Conservation (phyloP, 2,797 vertebrate species). For the Sebastes jordani region DNA sequence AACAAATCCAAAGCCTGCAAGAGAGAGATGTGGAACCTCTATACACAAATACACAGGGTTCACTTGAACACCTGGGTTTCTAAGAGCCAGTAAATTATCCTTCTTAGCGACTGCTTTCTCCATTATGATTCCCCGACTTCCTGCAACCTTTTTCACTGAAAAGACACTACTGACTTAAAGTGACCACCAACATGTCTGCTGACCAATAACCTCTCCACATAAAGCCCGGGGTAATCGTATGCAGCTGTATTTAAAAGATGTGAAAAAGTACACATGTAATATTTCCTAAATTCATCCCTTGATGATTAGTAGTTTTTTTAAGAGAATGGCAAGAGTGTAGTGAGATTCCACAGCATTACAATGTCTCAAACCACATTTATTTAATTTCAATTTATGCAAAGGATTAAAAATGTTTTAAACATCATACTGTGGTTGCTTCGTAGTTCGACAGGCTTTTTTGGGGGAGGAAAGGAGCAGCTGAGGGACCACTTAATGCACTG, state of each 20-base stretch:
- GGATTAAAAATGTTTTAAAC: constrained; percentile 67
- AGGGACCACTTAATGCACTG: constrained; percentile 72
- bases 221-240: neutral
- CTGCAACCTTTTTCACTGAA: constrained; percentile 33
- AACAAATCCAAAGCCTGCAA: constrained; percentile 43
- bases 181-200: neutral
- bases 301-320: neutral
- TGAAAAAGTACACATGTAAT: neutral
- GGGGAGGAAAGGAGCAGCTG: constrained; percentile 50
- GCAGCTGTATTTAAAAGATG: neutral
- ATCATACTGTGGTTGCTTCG: constrained; percentile 46
- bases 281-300: neutral
- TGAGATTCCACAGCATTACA: constrained; percentile 7
- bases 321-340: neutral
- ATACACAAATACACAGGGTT: constrained; percentile 18
- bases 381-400: constrained; percentile 38
- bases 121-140: constrained; percentile 49
- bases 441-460: constrained; percentile 50
- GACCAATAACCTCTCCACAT: constrained; percentile 4
- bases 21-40: constrained; percentile 9
- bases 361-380: constrained; percentile 22
- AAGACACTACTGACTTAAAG: constrained; percentile 31
- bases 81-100: constrained; percentile 16
- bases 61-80: constrained; percentile 42
- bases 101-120: constrained; percentile 45